Conservation (phyloP, 2,888 invertebrate species). For the Sylvicola fuscatus region DNA sequence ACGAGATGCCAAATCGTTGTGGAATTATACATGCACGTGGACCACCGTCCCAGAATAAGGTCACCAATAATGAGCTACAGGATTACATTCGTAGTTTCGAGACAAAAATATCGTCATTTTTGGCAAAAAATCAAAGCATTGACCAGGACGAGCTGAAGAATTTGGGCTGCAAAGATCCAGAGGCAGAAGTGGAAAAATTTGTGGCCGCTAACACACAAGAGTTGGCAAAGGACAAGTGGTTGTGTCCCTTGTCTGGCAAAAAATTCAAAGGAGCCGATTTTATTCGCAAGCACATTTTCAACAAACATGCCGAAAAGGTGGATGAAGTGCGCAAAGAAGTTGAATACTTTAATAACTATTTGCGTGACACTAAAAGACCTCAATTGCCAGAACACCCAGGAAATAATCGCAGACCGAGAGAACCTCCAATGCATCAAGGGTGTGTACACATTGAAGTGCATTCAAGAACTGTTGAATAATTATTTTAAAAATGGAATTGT, state of each 20-base stretch:
- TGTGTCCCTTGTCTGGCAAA: slow-evolving; percentile 95
- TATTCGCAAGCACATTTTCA: slow-evolving; percentile 93
- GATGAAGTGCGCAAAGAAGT: slow-evolving; percentile 95
- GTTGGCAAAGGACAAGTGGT: slow-evolving; percentile 93
- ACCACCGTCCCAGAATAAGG: slow-evolving; percentile 63
- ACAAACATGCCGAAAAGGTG: slow-evolving; percentile 92
- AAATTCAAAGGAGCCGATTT: slow-evolving; percentile 99
- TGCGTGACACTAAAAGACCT: slow-evolving; percentile 83
- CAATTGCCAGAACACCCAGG: slow-evolving; percentile 73
- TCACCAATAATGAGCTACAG: slow-evolving; percentile 28
- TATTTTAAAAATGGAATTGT: background rate
- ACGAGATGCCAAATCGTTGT: slow-evolving; percentile 98
- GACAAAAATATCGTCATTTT: slow-evolving; percentile 73
- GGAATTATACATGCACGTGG: slow-evolving; percentile 97
- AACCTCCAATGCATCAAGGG: slow-evolving; percentile 11
- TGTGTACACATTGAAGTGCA: too few species aligned
- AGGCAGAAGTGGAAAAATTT: slow-evolving; percentile 62
- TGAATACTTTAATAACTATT: slow-evolving; percentile 93
- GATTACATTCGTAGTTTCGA: slow-evolving; percentile 68
- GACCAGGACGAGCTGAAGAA: slow-evolving; percentile 58
- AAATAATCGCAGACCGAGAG: slow-evolving; percentile 26
- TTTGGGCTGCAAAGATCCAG: slow-evolving; percentile 59
- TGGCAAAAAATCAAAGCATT: slow-evolving; percentile 55
- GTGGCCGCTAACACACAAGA: slow-evolving; percentile 92
- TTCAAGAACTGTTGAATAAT: background rate